phyloP scores from a whole-genome alignment of 35 echinoderm and acorn worm species.

The Heliocidaris erythrogramma region DNA sequence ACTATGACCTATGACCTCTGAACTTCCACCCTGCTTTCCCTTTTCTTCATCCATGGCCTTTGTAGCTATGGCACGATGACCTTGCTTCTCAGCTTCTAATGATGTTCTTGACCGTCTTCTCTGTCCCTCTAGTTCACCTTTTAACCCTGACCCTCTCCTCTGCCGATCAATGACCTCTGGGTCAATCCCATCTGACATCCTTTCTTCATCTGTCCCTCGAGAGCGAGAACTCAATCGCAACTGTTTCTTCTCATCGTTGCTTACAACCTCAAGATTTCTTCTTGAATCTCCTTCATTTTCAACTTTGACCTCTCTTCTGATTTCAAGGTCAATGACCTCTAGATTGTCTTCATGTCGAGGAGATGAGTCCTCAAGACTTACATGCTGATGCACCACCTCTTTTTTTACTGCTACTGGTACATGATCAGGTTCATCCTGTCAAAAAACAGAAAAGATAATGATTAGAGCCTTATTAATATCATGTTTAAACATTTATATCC shows the following conservation, averaged over 20 bases:
- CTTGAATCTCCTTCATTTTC: not conserved
- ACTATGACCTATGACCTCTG: conserved; percentile 17
- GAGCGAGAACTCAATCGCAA: not conserved
- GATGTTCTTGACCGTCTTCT: conserved; percentile 25
- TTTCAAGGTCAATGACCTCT: not conserved
- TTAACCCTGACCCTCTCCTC: not conserved
- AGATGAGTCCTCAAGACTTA: not conserved
- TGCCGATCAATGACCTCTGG: not conserved
- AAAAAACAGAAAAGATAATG: not conserved
- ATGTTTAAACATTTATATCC: too few relatives aligned
- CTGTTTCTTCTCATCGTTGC: not conserved
- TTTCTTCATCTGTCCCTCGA: not conserved
- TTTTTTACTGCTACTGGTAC: not conserved
- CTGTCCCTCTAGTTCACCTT: not conserved
- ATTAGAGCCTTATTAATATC: not conserved
- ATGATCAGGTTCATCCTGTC: not conserved
- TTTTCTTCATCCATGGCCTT: not conserved
- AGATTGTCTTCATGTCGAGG: not conserved
- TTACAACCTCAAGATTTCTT: not conserved
- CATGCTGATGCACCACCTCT: not conserved
- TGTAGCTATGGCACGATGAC: not conserved
- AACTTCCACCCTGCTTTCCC: not conserved
- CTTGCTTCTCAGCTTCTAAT: not conserved
- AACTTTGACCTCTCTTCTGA: not conserved
- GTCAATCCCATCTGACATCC: not conserved